Evolutionary conservation across 2,113 vertebrate genomes (phyloP), one percentile per base, ranked within the genome.

Genomic region (Menidia beryllina): DNA sequence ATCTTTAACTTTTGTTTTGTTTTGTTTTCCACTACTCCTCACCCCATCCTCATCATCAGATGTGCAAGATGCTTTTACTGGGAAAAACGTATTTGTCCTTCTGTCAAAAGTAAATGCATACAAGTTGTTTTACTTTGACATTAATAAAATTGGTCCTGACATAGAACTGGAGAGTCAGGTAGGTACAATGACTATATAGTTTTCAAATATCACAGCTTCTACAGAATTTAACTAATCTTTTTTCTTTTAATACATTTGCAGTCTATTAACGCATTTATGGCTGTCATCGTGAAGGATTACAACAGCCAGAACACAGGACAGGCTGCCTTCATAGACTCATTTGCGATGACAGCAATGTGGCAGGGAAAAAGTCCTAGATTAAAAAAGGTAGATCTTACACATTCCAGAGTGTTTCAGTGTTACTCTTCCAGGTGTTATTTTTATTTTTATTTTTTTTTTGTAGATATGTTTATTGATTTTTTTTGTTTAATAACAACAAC

Each of bases 111-210:
- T 56, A 7, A 21, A 36, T 14, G 30, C 1, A 11, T 56, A 38
- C 4, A 56, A 38, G 34, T 23, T 38, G 34, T 56, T 62, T 48
- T 49, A 49, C 45, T 62, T 4, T 0, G 26, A 62, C 20, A 49
- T 49, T 26, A 13, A 48, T 49, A 47, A 62, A 49, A 36, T 49
- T 21, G n/a, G 45, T 49, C 45, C 1, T 5, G 45, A 49, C 12
- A 49, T 62, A 27, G 27, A 49, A 14, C 47, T 62, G 59, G 59
- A 34, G 47, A 62, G 59, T 36, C 12, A 62, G 45, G 27, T 49
- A 62, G 45, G 27, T 49, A 62, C 13, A 62, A 50, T 50, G 23
- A 50, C 11, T 50, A 50, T 12, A 50, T 11, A 24, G 10, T 50
- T 50, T 50, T 50, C 1, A 50, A 50, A 50, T 50, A 10, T 50